These are phyloP conservation scores for Neodontobutis hainanensis DNA, from an alignment of 2,113 vertebrate genomes.

Conservation along the genomic window DNA sequence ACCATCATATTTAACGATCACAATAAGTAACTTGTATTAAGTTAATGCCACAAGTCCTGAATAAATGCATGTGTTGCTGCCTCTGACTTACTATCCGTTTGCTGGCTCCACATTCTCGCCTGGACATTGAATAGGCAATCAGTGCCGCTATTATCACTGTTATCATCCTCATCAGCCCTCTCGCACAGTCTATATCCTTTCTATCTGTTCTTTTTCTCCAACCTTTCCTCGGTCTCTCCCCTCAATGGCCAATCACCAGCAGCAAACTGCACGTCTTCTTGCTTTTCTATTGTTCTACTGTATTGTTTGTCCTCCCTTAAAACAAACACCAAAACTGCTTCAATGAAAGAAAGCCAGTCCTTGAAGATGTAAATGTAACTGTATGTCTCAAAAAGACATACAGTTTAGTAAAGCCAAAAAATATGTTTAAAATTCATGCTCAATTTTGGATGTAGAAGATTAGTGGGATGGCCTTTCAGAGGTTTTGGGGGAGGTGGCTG, in stretches of 20 bases:
- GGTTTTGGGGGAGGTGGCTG: too few relatives aligned
- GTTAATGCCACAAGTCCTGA: not conserved
- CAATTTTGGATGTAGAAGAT: too few relatives aligned
- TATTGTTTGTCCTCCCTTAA: not conserved
- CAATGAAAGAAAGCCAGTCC: not conserved
- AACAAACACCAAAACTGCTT: not conserved
- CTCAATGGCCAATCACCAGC: constrained; percentile 41
- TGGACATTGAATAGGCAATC: constrained; percentile 41
- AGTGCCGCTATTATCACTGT: not conserved
- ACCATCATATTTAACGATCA: not conserved
- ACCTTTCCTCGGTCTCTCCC: constrained; percentile 3
- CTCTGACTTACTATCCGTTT: not conserved
- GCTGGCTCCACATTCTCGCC: constrained; percentile 5
- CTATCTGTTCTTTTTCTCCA: constrained; percentile 37
- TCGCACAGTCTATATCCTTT: constrained; percentile 2
- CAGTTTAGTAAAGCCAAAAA: too few relatives aligned
- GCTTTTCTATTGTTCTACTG: not conserved
- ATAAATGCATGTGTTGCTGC: not conserved
- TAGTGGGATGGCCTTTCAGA: too few relatives aligned
- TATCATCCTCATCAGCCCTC: constrained; percentile 7
- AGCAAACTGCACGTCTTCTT: not conserved
- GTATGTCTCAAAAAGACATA: not conserved
- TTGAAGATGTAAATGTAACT: not conserved
- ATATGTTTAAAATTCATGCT: too few relatives aligned
- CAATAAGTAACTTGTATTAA: not conserved